Conservation (phyloP, 2,888 invertebrate species). For the Caenorhabditis doughertyi region DNA sequence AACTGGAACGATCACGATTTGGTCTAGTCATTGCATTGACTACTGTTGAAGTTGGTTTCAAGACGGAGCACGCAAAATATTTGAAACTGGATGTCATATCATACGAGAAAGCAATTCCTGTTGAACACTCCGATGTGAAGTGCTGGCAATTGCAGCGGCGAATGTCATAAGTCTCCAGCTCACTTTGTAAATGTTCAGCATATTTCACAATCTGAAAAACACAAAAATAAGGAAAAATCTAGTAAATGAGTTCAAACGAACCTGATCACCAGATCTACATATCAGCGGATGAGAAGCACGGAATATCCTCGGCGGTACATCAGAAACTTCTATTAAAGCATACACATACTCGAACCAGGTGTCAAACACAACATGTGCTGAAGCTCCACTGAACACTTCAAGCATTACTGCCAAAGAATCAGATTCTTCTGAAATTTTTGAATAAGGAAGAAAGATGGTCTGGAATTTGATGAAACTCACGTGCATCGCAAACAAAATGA, state of each 20-base stretch:
- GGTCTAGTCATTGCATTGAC: conserved; percentile 61
- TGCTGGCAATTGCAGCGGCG: conserved; percentile 76
- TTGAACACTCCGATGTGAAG: conserved; percentile 73
- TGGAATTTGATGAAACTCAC: conserved; percentile 53
- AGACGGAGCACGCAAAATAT: conserved; percentile 70
- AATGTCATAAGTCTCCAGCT: conserved; percentile 71
- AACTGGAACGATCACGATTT: conserved; percentile 54
- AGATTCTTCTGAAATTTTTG: conserved; percentile 56
- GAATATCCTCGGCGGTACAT: conserved; percentile 62
- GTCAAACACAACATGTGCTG: conserved; percentile 63
- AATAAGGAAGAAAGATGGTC: neutral
- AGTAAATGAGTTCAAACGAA: conserved; percentile 8
- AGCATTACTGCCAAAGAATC: conserved; percentile 65
- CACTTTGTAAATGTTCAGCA: conserved; percentile 57
- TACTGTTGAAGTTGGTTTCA: conserved; percentile 68
- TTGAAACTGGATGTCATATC: conserved; percentile 73
- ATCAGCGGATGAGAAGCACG: conserved; percentile 68
- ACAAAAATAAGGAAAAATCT: neutral
- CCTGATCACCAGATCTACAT: conserved; percentile 64
- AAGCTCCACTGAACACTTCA: conserved; percentile 64
- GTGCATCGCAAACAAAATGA: conserved; percentile 72
- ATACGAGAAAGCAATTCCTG: conserved; percentile 70
- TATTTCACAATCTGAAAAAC: conserved; percentile 51
- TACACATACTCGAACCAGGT: conserved; percentile 71
- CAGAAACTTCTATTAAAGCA: conserved; percentile 59